These are phyloP conservation scores for Ellobium chinense DNA, from an alignment of 2,888 invertebrate species.

Conservation along the genomic window DNA sequence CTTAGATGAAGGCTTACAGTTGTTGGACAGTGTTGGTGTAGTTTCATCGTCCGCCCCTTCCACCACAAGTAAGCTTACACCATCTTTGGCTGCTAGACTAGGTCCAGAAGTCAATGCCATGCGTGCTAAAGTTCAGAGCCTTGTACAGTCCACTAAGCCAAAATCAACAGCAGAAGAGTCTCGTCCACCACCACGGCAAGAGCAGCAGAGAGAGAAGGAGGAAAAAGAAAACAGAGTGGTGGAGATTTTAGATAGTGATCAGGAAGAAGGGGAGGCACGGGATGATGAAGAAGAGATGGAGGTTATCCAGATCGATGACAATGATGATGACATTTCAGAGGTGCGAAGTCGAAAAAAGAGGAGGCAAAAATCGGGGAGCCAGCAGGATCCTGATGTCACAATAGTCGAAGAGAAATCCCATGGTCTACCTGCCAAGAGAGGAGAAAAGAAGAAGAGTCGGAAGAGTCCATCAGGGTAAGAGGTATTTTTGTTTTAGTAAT, in stretches of 20 bases:
- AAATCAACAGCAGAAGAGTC: constrained; percentile 9
- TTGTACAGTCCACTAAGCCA: constrained; percentile 12
- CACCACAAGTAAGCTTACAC: constrained; percentile 27
- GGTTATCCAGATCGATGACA: constrained; percentile 44
- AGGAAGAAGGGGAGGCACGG: constrained; percentile 64
- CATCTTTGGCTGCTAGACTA: constrained; percentile 44
- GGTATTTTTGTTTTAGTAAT: background rate
- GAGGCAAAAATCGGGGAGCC: constrained; percentile 3
- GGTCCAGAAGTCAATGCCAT: constrained; percentile 39
- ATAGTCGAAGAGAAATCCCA: constrained; percentile 44
- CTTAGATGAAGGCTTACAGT: constrained; percentile 42
- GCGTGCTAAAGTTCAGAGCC: constrained; percentile 34
- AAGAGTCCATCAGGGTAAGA: constrained; percentile 40
- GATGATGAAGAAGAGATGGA: constrained; percentile 50
- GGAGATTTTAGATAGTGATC: constrained; percentile 50
- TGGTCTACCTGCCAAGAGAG: constrained; percentile 22
- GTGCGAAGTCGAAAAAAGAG: background rate
- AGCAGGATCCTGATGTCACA: constrained; percentile 34
- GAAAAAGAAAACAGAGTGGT: constrained; percentile 49
- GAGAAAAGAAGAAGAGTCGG: background rate
- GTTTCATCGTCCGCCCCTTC: background rate
- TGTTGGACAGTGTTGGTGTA: constrained; percentile 32
- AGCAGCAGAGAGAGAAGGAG: constrained; percentile 19
- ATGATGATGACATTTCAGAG: constrained; percentile 34
- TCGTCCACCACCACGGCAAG: background rate